These are phyloP conservation scores for Smithornis capensis DNA, from an alignment of 2,113 vertebrate species.

Conservation along the genomic window DNA sequence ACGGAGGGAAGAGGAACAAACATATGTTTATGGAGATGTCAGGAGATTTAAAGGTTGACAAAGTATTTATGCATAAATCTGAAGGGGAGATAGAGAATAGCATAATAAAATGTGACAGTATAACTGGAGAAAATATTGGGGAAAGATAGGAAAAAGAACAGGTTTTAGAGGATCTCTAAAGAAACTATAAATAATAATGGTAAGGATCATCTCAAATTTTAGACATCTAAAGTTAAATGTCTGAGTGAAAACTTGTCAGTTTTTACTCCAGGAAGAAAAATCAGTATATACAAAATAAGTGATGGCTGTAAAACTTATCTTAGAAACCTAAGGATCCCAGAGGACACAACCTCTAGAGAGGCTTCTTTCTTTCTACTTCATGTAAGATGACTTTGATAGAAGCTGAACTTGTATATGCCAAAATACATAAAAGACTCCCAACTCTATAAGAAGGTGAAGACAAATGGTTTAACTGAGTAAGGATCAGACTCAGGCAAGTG, in stretches of 20 bases:
- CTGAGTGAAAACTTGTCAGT: neutral
- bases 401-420: neutral
- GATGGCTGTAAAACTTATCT: neutral
- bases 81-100: neutral
- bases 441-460: neutral
- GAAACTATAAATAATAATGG: neutral
- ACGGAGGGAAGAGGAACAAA: neutral
- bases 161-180: neutral
- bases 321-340: neutral
- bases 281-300: neutral
- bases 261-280: neutral
- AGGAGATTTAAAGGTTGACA: conserved; percentile 47
- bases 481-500: neutral
- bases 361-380: neutral
- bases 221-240: neutral
- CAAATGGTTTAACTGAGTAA: neutral
- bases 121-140: neutral
- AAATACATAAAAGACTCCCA: neutral
- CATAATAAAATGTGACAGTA: conserved; percentile 1
- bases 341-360: neutral
- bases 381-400: neutral
- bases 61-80: conserved; percentile 18
- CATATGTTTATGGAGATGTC: conserved; percentile 32
- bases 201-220: neutral
- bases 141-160: neutral